phyloP scores from a whole-genome alignment of 2,888 invertebrate genomes.

The Pomacea canaliculata region DNA sequence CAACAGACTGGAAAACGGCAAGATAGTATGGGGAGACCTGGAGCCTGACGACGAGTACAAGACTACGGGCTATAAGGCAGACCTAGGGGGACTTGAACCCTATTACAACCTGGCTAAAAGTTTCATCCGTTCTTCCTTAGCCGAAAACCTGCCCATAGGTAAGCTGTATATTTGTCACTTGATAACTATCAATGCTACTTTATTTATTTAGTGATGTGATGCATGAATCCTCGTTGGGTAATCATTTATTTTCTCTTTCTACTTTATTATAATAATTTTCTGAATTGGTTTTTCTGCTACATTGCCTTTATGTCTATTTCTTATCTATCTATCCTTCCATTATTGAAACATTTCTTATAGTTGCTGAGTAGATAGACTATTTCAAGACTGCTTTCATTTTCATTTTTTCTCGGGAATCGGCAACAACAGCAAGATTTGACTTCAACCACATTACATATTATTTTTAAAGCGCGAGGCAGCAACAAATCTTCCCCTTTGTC shows the following conservation, averaged over 20 bases:
- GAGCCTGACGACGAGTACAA: constrained; percentile 14
- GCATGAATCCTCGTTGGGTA: neutral
- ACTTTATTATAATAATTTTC: too few species aligned
- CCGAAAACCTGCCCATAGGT: constrained; percentile 13
- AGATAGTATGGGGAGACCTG: constrained; percentile 20
- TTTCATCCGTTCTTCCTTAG: constrained; percentile 17
- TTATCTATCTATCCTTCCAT: neutral
- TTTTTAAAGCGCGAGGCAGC: too few species aligned
- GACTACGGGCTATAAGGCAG: constrained; percentile 13
- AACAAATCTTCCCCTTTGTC: too few species aligned
- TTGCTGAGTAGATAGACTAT: too few species aligned
- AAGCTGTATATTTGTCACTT: neutral
- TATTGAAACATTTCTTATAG: neutral
- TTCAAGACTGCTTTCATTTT: too few species aligned
- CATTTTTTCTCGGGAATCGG: too few species aligned
- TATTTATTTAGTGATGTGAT: neutral
- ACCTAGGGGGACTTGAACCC: constrained; percentile 17
- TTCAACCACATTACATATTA: too few species aligned
- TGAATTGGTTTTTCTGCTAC: neutral
- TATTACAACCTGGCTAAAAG: constrained; percentile 19
- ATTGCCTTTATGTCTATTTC: neutral
- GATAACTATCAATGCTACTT: neutral
- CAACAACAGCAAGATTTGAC: too few species aligned
- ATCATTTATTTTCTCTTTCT: too few species aligned
- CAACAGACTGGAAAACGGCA: constrained; percentile 4